phyloP scores from a whole-genome alignment of 2,888 invertebrate species.

The Diloba caeruleocephala region DNA sequence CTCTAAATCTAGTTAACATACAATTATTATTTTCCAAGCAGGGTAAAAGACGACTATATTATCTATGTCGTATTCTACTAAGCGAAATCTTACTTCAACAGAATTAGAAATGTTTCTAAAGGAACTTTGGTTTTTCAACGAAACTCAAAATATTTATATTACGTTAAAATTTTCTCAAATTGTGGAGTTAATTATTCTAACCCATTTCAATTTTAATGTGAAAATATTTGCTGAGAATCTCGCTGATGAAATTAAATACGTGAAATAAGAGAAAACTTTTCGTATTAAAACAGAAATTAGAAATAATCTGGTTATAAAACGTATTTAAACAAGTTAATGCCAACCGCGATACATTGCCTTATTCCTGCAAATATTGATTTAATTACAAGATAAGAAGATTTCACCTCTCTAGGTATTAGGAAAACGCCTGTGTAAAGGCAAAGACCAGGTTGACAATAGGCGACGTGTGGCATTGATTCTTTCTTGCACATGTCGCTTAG shows the following conservation, averaged over 20 bases:
- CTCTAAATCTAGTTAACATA: no score
- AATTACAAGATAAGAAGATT: no score
- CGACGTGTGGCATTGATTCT: no score
- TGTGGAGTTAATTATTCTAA: conserved; percentile 32
- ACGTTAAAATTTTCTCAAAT: conserved; percentile 25
- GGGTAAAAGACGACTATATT: no score
- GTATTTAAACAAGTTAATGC: conserved; percentile 21
- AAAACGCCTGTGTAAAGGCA: no score
- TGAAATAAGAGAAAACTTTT: conserved; percentile 6
- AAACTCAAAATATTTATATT: conserved; percentile 31
- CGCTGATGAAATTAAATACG: conserved; percentile 17
- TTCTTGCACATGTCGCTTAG: no score
- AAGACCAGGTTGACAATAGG: no score
- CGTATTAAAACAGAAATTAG: conserved; percentile 13
- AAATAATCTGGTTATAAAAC: conserved; percentile 13
- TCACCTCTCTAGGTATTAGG: no score
- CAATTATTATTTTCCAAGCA: no score
- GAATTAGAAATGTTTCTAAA: neutral
- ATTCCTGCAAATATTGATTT: conserved; percentile 7
- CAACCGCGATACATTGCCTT: conserved; percentile 1
- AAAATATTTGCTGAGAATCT: conserved; percentile 39
- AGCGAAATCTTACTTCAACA: conserved; percentile 1
- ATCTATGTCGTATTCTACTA: no score
- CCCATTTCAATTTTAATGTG: conserved; percentile 29
- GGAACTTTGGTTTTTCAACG: conserved; percentile 35